phyloP scores from a whole-genome alignment of 2,113 vertebrate species.

The Coracopsis vasa region DNA sequence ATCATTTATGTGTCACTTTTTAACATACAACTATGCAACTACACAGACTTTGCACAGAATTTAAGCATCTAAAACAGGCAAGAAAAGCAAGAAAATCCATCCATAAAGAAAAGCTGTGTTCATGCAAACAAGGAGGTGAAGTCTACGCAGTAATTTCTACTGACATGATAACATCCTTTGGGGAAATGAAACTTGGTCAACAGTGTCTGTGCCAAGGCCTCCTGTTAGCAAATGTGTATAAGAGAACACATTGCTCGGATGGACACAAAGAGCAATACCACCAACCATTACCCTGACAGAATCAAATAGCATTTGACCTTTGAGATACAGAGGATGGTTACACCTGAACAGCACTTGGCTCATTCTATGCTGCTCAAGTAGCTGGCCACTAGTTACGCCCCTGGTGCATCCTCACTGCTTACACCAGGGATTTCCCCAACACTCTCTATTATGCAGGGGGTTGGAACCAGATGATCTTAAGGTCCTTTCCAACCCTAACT shows the following conservation, averaged over 20 bases:
- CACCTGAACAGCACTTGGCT: neutral
- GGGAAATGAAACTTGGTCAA: neutral
- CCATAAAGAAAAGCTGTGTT: neutral
- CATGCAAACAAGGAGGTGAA: neutral
- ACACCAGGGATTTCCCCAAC: neutral
- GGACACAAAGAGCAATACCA: neutral
- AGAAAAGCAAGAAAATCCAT: neutral
- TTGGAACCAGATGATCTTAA: neutral
- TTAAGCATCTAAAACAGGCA: neutral
- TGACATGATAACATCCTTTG: neutral
- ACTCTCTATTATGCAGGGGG: neutral
- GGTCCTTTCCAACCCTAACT: neutral
- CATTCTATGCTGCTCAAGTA: fast-evolving
- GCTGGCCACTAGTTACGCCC: neutral
- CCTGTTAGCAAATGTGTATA: fast-evolving
- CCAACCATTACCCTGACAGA: neutral
- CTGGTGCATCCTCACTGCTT: neutral
- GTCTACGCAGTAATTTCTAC: neutral
- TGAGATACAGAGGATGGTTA: neutral
- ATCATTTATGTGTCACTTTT: neutral
- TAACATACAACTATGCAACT: neutral
- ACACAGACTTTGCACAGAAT: neutral
- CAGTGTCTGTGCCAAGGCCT: neutral
- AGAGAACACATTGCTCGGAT: neutral
- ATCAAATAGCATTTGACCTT: neutral